These are phyloP conservation scores for Sycophila sp. DNA, from an alignment of 1,140 invertebrate species.

Conservation along the genomic window DNA sequence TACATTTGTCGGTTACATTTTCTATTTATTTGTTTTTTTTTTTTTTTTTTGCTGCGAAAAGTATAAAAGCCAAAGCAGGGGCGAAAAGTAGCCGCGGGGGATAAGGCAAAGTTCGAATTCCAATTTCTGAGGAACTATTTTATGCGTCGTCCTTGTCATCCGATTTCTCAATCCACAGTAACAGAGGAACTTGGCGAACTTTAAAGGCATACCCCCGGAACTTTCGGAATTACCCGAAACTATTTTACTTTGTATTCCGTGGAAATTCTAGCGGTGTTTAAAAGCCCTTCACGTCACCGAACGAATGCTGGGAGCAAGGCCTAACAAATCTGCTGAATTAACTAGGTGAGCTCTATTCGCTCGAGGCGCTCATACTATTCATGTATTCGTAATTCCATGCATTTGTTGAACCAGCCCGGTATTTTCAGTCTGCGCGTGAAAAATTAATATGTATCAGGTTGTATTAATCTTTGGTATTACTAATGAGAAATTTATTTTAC, in stretches of 20 bases:
- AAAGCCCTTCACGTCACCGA: too few relatives aligned
- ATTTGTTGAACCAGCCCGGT: too few relatives aligned
- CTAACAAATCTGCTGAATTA: not conserved
- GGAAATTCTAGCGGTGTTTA: not conserved
- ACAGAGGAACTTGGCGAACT: not conserved
- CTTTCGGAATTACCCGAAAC: conserved; percentile 4
- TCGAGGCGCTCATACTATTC: not conserved
- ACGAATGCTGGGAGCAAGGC: not conserved
- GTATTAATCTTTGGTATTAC: too few relatives aligned
- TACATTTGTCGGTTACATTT: too few relatives aligned
- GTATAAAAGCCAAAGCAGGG: not conserved
- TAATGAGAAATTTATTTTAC: not conserved
- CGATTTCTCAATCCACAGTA: conserved; percentile 4
- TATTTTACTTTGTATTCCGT: conserved; percentile 10
- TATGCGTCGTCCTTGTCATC: not conserved
- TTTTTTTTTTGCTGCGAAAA: not conserved
- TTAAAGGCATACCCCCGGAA: conserved; percentile 8
- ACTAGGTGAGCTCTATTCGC: not conserved
- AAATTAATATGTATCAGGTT: too few relatives aligned
- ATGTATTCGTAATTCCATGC: too few relatives aligned
- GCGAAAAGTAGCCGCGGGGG: not conserved
- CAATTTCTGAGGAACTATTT: not conserved
- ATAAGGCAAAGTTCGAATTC: not conserved
- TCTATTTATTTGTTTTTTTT: too few relatives aligned
- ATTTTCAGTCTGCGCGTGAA: too few relatives aligned